phyloP scores from a whole-genome alignment of 2,113 vertebrate genomes.

The Aix galericulata region DNA sequence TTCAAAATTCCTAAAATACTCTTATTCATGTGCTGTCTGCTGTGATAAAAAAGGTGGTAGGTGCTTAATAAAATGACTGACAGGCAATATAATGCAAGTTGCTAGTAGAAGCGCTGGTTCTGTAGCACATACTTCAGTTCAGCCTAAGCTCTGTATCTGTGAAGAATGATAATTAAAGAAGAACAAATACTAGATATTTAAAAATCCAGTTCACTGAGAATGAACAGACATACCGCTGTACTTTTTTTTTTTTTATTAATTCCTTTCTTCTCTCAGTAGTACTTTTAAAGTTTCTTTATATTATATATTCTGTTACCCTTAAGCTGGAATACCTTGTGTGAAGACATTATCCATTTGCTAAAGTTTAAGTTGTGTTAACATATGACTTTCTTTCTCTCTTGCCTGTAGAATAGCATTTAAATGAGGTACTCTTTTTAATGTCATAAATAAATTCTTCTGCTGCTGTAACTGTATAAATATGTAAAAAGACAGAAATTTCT shows the following conservation, averaged over 20 bases:
- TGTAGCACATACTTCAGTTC: background rate
- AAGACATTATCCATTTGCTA: background rate
- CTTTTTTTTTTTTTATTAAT: background rate
- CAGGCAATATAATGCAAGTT: background rate
- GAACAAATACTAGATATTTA: conserved; percentile 5
- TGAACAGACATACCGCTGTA: background rate
- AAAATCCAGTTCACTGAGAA: background rate
- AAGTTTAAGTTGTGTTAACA: background rate
- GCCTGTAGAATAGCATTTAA: background rate
- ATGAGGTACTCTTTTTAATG: background rate
- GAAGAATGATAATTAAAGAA: conserved; percentile 31
- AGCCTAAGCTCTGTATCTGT: background rate
- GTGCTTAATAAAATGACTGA: conserved; percentile 47
- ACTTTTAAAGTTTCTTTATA: background rate
- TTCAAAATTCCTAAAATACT: background rate
- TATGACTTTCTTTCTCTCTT: background rate
- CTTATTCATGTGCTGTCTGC: background rate
- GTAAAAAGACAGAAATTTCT: background rate
- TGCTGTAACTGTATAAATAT: background rate
- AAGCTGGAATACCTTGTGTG: background rate
- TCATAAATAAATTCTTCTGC: background rate
- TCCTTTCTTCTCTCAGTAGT: background rate
- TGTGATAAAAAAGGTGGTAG: conserved; percentile 10
- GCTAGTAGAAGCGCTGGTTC: background rate
- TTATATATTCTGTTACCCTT: background rate